phyloP scores from a whole-genome alignment of 2,797 vertebrate species.

The Mormyrus proboscirostris region DNA sequence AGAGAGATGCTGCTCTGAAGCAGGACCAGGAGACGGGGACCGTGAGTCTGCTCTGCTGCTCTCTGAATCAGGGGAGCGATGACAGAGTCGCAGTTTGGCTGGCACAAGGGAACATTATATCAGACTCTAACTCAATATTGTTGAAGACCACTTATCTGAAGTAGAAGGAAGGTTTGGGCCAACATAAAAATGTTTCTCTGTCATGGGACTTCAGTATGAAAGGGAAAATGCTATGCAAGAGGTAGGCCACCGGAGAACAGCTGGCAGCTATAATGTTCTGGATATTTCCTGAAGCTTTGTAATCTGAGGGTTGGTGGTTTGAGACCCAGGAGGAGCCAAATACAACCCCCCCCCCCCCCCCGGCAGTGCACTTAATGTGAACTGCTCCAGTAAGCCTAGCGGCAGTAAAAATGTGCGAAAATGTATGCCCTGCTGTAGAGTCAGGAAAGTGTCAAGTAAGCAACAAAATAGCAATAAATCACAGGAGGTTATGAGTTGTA shows the following conservation, averaged over 20 bases:
- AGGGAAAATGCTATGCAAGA: background rate
- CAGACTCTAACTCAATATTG: background rate
- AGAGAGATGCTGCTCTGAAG: background rate
- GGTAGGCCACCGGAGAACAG: background rate
- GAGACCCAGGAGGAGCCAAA: background rate
- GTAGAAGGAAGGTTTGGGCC: background rate
- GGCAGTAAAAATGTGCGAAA: background rate
- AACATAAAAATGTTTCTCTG: background rate
- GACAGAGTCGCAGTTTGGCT: background rate
- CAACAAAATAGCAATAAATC: background rate
- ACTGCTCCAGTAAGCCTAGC: background rate
- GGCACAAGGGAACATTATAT: background rate
- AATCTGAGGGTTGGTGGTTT: conserved; percentile 4
- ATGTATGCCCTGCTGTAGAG: background rate
- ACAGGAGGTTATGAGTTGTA: background rate
- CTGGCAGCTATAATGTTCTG: background rate
- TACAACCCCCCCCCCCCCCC: background rate
- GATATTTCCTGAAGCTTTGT: background rate
- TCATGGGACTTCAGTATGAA: background rate
- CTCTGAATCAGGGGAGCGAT: background rate
- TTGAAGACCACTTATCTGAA: background rate
- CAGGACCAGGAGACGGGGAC: background rate
- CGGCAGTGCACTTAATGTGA: background rate
- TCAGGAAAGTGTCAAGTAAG: background rate
- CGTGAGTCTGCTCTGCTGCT: background rate